Base-by-base conservation (phyloP, 2,113 vertebrate genomes). In the Bettongia penicillata region DNA sequence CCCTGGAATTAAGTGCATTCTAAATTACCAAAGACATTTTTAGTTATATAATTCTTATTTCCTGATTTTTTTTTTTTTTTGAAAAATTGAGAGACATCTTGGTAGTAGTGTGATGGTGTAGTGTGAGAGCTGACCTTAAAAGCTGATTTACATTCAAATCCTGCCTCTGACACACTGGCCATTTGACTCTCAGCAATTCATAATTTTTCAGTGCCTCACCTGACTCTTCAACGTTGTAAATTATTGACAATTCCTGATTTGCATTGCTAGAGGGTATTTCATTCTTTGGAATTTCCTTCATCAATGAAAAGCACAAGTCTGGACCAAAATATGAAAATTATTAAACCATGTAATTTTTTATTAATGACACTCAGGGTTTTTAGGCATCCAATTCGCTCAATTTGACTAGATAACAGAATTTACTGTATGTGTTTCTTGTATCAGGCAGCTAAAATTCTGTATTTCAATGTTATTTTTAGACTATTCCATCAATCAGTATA, bases 41-140 rank as follows among this genome's bases (percentile, higher is more conserved):
- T 49, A 93, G 43, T 95, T 93, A 16, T 92, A 55, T 90, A 77
- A 89, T 94, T 95, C 84, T 61, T 93, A 31, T 91, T 68, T 19
- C 61, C 49, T 95, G 11, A 52, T 90, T 26, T 91, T 93, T 90
- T 93, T 48, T 48, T 48, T 48, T 94, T 90, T 93, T 93, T 94
- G 95, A 77, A 96, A 94, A n/a, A 89, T 77, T 28, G 10, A 53
- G 47, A 49, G 23, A 31, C 84, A 89, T 3, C n/a, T 37, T 91
- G 19, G 37, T 3, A 1, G 52, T 52, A 1, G 52, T 52, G 16
- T 52, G 19, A 52, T 52, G 52, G 16, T 52, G 52, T 47, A 37
- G 51, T 19, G 4, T 12, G 51, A 89, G 19, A 25, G 77, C 61
- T 90, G 61, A 91, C 19, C 37, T 84, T 23, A 22, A 43, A 43